These are phyloP conservation scores for Sebastes hubbsi DNA, from an alignment of 2,797 vertebrate species.

Conservation along the genomic window DNA sequence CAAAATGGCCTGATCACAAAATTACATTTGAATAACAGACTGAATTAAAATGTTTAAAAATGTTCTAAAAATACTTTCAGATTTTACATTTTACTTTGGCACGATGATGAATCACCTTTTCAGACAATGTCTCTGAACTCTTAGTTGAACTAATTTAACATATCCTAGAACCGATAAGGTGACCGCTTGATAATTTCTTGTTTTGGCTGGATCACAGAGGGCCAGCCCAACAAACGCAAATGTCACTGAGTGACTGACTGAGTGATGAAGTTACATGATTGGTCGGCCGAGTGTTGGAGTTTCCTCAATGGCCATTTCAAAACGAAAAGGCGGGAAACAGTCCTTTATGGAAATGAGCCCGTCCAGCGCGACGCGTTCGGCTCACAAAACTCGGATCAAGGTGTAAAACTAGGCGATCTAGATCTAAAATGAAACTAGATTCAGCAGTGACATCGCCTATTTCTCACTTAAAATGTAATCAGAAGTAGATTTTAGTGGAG, in stretches of 20 bases:
- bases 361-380: rapidly evolving
- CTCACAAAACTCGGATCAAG: too few relatives aligned
- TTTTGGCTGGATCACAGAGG: too few relatives aligned
- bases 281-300: too few relatives aligned
- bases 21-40: neutral
- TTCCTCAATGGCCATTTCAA: too few relatives aligned
- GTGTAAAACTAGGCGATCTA: neutral
- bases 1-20: neutral
- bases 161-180: neutral
- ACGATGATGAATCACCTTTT: neutral
- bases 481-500: neutral
- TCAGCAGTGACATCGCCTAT: neutral
- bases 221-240: too few relatives aligned
- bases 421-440: neutral
- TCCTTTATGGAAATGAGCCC: neutral
- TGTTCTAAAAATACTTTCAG: neutral
- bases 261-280: too few relatives aligned
- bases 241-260: too few relatives aligned
- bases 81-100: neutral
- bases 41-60: conserved; percentile 12
- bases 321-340: too few relatives aligned
- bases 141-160: neutral
- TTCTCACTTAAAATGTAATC: neutral
- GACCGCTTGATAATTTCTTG: neutral
- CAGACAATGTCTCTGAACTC: neutral